A percentile compares a stretch with the other conserved stretches of the same genome.
Evolutionary conservation across 1,140 invertebrate genomes (phyloP).

Genomic region (Lasaia peninsularis): DNA sequence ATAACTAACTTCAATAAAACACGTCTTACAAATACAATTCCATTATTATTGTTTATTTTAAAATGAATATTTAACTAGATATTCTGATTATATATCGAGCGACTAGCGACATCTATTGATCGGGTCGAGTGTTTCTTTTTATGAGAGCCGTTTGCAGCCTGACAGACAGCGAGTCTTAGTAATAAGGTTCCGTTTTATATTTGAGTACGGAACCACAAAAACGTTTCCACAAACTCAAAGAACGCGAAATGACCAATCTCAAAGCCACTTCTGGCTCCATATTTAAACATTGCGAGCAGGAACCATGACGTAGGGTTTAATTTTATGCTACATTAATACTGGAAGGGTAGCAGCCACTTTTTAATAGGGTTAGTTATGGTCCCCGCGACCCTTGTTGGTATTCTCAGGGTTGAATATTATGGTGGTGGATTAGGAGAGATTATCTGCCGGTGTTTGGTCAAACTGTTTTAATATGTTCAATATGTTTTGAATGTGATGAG

Average conservation of each 20-base stretch:
- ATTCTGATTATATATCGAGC: too few species aligned
- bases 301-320: slow-evolving; percentile 63
- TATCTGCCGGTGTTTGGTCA: slow-evolving; percentile 23
- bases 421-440: slow-evolving; percentile 37
- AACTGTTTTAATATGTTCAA: slow-evolving; percentile 10
- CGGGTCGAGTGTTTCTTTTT: too few species aligned
- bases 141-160: too few species aligned
- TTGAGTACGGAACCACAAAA: neutral
- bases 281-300: slow-evolving; percentile 50
- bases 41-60: too few species aligned
- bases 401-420: slow-evolving; percentile 57
- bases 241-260: slow-evolving; percentile 27
- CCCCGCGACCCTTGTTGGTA: slow-evolving; percentile 36
- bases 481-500: neutral
- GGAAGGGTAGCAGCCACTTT: slow-evolving; percentile 56
- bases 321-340: slow-evolving; percentile 75
- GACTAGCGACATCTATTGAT: too few species aligned
- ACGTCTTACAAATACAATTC: too few species aligned
- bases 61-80: too few species aligned
- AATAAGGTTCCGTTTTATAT: too few species aligned
- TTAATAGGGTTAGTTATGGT: slow-evolving; percentile 71
- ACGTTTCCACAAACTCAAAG: neutral
- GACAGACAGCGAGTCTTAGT: too few species aligned
- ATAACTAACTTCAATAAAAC: too few species aligned
- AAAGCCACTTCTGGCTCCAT: slow-evolving; percentile 25